phyloP scores from a whole-genome alignment of 2,888 invertebrate species.

The Brachyptera risi region DNA sequence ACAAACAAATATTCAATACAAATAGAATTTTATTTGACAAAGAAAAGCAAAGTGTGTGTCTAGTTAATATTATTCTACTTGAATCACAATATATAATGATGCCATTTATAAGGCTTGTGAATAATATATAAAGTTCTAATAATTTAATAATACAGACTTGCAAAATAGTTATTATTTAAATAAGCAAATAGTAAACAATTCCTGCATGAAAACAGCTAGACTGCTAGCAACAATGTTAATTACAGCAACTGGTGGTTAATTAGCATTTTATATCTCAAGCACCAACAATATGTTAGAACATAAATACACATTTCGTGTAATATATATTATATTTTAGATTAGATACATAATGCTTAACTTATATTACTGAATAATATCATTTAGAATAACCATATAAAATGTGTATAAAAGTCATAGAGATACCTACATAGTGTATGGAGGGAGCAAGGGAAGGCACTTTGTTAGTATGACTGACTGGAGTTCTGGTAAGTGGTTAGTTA shows the following conservation, averaged over 20 bases:
- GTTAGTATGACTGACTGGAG: constrained; percentile 15
- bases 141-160: not conserved
- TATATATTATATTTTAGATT: not conserved
- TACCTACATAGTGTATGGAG: not conserved
- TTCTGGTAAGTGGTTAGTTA: constrained; percentile 24
- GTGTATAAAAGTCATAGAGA: constrained; percentile 12
- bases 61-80: no score
- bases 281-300: constrained; percentile 1
- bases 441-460: not conserved
- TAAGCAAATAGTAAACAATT: no score
- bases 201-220: no score
- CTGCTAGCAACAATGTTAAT: no score
- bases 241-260: constrained; percentile 9
- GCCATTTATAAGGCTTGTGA: no score
- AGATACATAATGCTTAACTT: not conserved
- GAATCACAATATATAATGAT: no score
- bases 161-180: not conserved
- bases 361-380: not conserved
- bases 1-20: no score
- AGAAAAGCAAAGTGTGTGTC: no score
- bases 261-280: constrained; percentile 9
- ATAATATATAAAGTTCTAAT: no score
- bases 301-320: not conserved
- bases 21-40: no score
- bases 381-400: constrained; percentile 17